Base-by-base conservation (phyloP, 2,113 vertebrate species). In the Jacana jacana region DNA sequence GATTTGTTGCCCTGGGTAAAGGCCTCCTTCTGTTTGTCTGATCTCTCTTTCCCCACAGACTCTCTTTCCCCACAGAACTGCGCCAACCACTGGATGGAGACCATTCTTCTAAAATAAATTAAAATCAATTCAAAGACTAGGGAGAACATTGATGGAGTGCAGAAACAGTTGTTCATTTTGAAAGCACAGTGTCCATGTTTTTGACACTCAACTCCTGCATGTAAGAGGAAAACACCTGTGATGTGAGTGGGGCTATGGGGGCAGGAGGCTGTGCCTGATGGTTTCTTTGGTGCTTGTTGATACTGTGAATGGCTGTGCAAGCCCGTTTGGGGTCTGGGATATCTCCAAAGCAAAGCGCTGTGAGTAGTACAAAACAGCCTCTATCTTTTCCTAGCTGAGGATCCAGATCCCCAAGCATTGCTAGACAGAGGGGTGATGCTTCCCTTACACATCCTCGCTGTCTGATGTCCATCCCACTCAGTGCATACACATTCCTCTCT, bases 331-430 rank as follows among this genome's bases (percentile, higher is more conserved):
- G 13, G 23, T 72, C 23, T 88, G 55, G 28, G 14, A n/a, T 55
- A 24, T 46, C 40, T 84, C 81, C 46, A 79, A 39, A 77, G 19
- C 12, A 84, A 93, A 92, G 11, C 25, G 4, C 19, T 1, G 1
- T 19, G 18, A 44, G 12, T n/a, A 44, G 55, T 17, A 27, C 46
- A 31, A 20, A 88, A 42, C 25, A 81, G 15, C 39, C 18, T 68
- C 57, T 93, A 13, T 37, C 54, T 81, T 65, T 73, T 81, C 16
- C 33, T 64, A 10, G 15, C 18, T 3, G 5, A 49, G 18, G 20
- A 61, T 14, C 39, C 3, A 4, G 52, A 58, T 8, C 17, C 11
- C 40, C 0, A 2, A 54, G 31, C 4, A 3, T 16, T 48, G 42
- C 54, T 18, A 27, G 37, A 31, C 27, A 30, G 25, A 51, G 40